Evolutionary conservation across 1,140 invertebrate species (phyloP).

Genomic region (Pachyrhynchus sulphureomaculatus): DNA sequence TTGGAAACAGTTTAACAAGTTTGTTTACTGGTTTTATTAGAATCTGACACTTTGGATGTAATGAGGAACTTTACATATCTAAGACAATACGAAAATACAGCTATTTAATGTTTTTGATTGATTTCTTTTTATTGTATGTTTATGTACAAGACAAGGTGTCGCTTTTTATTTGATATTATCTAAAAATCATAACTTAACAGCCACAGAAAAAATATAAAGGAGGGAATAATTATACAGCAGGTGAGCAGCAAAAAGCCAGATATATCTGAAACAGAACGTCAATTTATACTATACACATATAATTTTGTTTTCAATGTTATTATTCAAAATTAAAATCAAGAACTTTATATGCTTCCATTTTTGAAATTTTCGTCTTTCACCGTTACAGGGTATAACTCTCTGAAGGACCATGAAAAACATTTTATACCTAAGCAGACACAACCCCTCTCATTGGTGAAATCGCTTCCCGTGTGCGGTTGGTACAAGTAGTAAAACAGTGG

Average conservation of each 20-base stretch:
- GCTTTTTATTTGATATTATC: background rate
- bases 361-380: no score
- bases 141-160: background rate
- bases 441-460: no score
- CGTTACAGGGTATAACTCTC: no score
- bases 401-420: no score
- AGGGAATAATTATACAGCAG: background rate
- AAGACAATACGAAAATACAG: conserved; percentile 17
- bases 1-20: background rate
- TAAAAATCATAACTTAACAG: conserved; percentile 1
- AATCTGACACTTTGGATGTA: conserved; percentile 15
- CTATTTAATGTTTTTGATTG: conserved; percentile 6
- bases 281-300: no score
- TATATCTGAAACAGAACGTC: no score
- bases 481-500: no score
- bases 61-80: conserved; percentile 13
- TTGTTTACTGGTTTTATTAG: background rate
- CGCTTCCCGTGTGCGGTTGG: no score
- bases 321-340: no score
- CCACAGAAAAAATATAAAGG: conserved; percentile 3
- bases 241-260: background rate
- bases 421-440: no score
- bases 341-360: no score
- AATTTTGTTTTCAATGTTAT: no score
- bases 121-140: background rate